Evolutionary conservation across 64 coral and sea anemone species (phyloP), one percentile per base, ranked within the genome.

Genomic region (Anthopleura sola): DNA sequence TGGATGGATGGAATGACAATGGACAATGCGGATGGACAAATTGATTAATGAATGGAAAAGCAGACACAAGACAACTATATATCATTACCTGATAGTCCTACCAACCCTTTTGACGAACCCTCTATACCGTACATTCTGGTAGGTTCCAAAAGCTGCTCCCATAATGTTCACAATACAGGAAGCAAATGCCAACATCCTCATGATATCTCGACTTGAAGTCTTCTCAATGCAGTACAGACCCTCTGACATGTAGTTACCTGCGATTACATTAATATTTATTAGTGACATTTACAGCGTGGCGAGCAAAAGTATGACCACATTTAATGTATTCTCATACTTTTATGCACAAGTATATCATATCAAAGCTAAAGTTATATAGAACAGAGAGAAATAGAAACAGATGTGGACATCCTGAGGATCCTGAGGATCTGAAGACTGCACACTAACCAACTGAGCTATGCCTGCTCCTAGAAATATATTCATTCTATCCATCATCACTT

Each of bases 61-160:
- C 9, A 31, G 23, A 18, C 14, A 56, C 5, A 3, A n/a, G 9
- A 5, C 5, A 66, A n/a, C 9, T 6, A 21, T 7, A 66, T 66
- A 11, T 0, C 14, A 7, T 71, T 93, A 98, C 95, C 95, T 91
- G 37, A 98, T 98, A 38, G 96, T 91, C 49, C 96, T 81, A 16
- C 96, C 96, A 39, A 98, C 57, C 82, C 96, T 91, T 57, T 98
- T 98, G 12, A 98, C 87, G 75, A 98, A 98, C 38, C 88, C 92
- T 86, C 96, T 90, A 71, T 99, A 99, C 28, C 97, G 85, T 75
- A 92, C 49, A 60, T 86, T 89, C 21, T 91, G 90, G 78, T 99
- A 99, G 17, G 90, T 87, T n/a, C 56, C 50, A 53, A 99, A 99
- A 31, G 97, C 87, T 21, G 60, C 79, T n/a, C 97, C 97, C 93